A percentile compares a stretch with the other conserved stretches of the same genome.
These are phyloP conservation scores for Parascotia fuliginaria DNA, from an alignment of 2,888 invertebrate genomes.

Conservation along the genomic window DNA sequence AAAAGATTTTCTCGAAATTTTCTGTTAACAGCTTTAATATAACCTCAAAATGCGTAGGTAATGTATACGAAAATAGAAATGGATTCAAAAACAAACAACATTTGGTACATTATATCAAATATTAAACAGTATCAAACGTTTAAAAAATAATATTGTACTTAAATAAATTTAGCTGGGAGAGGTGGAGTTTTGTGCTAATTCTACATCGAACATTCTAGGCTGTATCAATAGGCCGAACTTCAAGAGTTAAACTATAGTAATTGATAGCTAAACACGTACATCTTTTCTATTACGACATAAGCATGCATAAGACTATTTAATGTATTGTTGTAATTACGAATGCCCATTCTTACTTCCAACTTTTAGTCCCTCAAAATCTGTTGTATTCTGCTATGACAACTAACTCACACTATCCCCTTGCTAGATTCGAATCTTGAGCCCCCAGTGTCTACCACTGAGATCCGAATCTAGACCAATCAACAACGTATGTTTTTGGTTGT, in stretches of 20 bases:
- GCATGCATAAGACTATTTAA: slow-evolving; percentile 76
- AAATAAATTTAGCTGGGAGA: slow-evolving; percentile 36
- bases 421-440: slow-evolving; percentile 2
- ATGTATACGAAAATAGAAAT: slow-evolving; percentile 38
- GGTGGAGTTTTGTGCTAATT: slow-evolving; percentile 33
- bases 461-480: neutral
- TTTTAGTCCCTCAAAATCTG: neutral
- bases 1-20: slow-evolving; percentile 39
- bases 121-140: slow-evolving; percentile 47
- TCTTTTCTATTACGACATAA: slow-evolving; percentile 69
- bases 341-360: slow-evolving; percentile 11
- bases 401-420: neutral
- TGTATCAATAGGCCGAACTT: slow-evolving; percentile 61
- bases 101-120: slow-evolving; percentile 45
- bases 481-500: too few species aligned
- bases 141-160: slow-evolving; percentile 17
- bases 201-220: slow-evolving; percentile 50
- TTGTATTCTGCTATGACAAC: too few species aligned
- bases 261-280: slow-evolving; percentile 71
- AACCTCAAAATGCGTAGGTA: slow-evolving; percentile 42
- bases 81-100: slow-evolving; percentile 35
- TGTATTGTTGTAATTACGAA: slow-evolving; percentile 31
- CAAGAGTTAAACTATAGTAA: slow-evolving; percentile 56
- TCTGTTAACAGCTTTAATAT: slow-evolving; percentile 40
- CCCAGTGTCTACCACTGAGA: too few species aligned